These are phyloP conservation scores for Heloderma charlesbogerti DNA, from an alignment of 2,113 vertebrate species.

Conservation along the genomic window DNA sequence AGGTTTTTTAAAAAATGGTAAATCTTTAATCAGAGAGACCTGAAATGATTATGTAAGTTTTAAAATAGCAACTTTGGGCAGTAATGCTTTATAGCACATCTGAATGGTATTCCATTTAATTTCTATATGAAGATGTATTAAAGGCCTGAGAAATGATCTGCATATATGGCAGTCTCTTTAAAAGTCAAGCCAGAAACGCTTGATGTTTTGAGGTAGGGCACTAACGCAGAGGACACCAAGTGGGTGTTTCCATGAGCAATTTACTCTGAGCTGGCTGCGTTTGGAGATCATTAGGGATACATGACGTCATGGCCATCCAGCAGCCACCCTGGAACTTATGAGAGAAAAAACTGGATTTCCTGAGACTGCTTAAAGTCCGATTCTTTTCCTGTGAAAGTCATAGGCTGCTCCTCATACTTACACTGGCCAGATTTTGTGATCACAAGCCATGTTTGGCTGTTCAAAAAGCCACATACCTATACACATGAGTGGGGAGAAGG, in stretches of 20 bases:
- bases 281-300: background rate
- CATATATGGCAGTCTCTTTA: constrained; percentile 29
- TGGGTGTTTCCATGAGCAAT: no score
- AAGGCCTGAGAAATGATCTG: constrained; percentile 51
- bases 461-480: no score
- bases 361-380: background rate
- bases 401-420: fast-evolving
- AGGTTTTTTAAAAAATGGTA: constrained; percentile 60
- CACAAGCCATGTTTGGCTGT: no score
- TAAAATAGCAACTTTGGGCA: constrained; percentile 71
- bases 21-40: constrained; percentile 73
- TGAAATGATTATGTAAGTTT: constrained; percentile 68
- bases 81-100: constrained; percentile 60
- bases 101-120: constrained; percentile 52
- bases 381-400: background rate
- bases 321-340: no score
- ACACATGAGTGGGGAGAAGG: no score
- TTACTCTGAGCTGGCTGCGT: no score
- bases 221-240: background rate
- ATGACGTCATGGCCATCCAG: no score
- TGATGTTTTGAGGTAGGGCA: background rate
- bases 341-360: no score
- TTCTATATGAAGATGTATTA: constrained; percentile 56
- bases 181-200: background rate
- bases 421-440: background rate